Conservation (phyloP, 1,140 invertebrate species). For the Micrasema minimum region DNA sequence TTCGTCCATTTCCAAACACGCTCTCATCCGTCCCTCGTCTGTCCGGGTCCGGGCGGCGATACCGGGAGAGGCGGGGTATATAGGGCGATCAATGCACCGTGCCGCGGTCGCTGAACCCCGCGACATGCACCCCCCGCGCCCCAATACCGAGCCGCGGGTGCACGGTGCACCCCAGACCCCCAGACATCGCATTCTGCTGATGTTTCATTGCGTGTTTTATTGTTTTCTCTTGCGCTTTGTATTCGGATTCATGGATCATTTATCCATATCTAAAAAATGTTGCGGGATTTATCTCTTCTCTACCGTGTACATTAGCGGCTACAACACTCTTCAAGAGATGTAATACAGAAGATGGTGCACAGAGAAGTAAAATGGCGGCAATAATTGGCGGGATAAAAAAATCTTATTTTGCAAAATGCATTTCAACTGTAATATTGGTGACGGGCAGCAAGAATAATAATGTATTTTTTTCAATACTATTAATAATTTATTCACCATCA, state of each 20-base stretch:
- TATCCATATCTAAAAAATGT: not conserved
- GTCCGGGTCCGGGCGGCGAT: not conserved
- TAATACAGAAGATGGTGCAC: not conserved
- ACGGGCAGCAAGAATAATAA: too few species aligned
- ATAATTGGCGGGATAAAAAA: too few species aligned
- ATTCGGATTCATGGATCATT: not conserved
- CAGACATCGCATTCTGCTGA: not conserved
- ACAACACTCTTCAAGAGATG: not conserved
- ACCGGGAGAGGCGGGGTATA: constrained; percentile 15
- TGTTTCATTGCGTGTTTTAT: constrained; percentile 16
- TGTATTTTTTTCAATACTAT: too few species aligned
- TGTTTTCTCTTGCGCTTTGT: not conserved
- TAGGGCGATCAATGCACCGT: constrained; percentile 49
- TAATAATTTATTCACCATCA: not conserved
- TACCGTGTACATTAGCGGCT: not conserved
- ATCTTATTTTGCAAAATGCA: too few species aligned
- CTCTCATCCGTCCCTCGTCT: too few species aligned
- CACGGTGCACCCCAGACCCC: constrained; percentile 10
- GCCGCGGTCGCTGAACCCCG: constrained; percentile 27
- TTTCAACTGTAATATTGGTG: too few species aligned
- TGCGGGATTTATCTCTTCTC: not conserved
- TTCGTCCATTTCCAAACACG: too few species aligned
- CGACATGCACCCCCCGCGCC: not conserved
- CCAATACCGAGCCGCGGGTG: not conserved
- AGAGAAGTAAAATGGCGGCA: too few species aligned